These are phyloP conservation scores for Hippocampus barbouri DNA, from an alignment of 2,113 vertebrate species.

Conservation along the genomic window DNA sequence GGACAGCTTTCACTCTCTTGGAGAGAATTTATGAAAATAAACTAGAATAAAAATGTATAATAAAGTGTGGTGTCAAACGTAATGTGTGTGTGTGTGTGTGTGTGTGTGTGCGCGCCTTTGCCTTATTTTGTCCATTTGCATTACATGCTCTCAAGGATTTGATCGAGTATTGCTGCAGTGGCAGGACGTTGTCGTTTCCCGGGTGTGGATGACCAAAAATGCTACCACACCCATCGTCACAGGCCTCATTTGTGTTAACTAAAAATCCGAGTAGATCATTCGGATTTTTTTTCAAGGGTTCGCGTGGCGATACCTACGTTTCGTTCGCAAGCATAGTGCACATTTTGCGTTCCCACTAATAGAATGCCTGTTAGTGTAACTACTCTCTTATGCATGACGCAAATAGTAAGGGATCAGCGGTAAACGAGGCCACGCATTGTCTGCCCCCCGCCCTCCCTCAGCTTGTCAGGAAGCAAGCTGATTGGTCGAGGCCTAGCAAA, in stretches of 20 bases:
- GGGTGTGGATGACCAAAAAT: slow-evolving; percentile 26
- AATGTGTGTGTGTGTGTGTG: background rate
- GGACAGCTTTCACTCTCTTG: slow-evolving; percentile 61
- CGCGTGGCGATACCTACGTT: background rate
- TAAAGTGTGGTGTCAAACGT: slow-evolving; percentile 49
- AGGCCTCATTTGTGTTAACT: slow-evolving; percentile 54
- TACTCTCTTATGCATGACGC: slow-evolving; percentile 74
- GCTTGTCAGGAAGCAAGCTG: slow-evolving; percentile 75
- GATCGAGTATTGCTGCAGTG: background rate
- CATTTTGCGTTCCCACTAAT: slow-evolving; percentile 3
- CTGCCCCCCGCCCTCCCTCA: slow-evolving; percentile 73
- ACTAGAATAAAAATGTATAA: slow-evolving; percentile 47
- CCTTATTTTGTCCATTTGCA: slow-evolving; percentile 5
- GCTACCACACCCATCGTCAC: slow-evolving; percentile 46
- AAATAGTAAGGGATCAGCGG: slow-evolving; percentile 71
- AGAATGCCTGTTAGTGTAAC: slow-evolving; percentile 41
- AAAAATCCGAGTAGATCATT: slow-evolving; percentile 14
- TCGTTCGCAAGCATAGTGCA: background rate
- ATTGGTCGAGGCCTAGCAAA: slow-evolving; percentile 84
- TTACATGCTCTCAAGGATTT: slow-evolving; percentile 5
- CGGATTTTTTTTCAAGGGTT: background rate
- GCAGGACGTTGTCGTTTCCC: slow-evolving; percentile 30
- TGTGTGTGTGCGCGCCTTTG: background rate
- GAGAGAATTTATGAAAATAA: slow-evolving; percentile 61
- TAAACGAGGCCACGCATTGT: slow-evolving; percentile 79